Conservation (phyloP, 1,140 invertebrate species). For the Dendroctonus valens region DNA sequence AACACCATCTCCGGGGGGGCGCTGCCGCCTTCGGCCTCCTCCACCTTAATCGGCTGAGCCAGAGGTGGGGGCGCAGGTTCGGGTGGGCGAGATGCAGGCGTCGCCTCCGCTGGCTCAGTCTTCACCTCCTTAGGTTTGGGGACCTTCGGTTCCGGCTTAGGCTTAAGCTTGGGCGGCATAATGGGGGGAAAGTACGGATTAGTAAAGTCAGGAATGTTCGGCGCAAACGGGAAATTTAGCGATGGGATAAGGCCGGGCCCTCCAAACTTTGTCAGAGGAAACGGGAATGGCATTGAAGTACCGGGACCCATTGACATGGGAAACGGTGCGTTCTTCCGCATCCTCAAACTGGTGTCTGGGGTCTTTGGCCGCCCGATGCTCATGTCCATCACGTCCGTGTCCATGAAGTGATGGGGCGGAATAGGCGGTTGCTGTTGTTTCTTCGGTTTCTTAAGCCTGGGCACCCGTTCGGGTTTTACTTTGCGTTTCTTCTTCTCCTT, state of each 20-base stretch:
- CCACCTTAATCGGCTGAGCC: slow-evolving; percentile 19
- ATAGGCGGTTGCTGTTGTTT: background rate
- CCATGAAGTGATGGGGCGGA: slow-evolving; percentile 29
- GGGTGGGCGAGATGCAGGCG: slow-evolving; percentile 27
- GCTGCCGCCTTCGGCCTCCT: background rate
- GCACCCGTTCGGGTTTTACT: slow-evolving; percentile 30
- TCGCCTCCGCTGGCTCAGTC: slow-evolving; percentile 36
- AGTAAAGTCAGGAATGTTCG: slow-evolving; percentile 52
- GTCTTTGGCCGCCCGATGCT: slow-evolving; percentile 61
- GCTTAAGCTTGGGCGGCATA: slow-evolving; percentile 50
- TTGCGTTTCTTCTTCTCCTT: slow-evolving; percentile 68
- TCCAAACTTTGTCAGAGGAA: slow-evolving; percentile 51
- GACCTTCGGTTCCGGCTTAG: slow-evolving; percentile 43
- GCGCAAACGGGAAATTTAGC: slow-evolving; percentile 55
- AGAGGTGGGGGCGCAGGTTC: slow-evolving; percentile 25
- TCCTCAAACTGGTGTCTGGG: slow-evolving; percentile 55
- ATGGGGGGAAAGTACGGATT: slow-evolving; percentile 54
- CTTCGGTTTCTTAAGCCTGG: slow-evolving; percentile 41
- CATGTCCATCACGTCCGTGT: slow-evolving; percentile 38
- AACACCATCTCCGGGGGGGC: slow-evolving; percentile 19
- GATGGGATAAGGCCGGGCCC: slow-evolving; percentile 61
- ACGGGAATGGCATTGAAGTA: slow-evolving; percentile 54
- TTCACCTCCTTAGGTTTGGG: slow-evolving; percentile 33
- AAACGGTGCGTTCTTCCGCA: slow-evolving; percentile 42
- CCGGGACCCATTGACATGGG: slow-evolving; percentile 48